Conservation (phyloP, 2,888 invertebrate species). For the Imbricaverruca yamaguchii region DNA sequence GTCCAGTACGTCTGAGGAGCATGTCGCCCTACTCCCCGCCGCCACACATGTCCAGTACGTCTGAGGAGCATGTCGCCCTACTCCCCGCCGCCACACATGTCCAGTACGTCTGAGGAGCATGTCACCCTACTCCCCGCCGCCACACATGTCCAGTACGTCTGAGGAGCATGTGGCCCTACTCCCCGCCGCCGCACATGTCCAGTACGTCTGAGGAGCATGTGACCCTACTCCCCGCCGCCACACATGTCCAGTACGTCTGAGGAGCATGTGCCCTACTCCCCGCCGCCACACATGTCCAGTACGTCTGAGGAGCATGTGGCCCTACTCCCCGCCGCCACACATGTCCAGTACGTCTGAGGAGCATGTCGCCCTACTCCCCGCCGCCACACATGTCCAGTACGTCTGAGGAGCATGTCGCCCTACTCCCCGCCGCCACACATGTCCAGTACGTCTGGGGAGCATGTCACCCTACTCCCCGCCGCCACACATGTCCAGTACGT, state of each 20-base stretch:
- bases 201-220: conserved; percentile 61
- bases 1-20: conserved; percentile 61
- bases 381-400: conserved; percentile 85
- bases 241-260: conserved; percentile 69
- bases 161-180: conserved; percentile 74
- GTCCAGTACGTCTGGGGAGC: conserved; percentile 61
- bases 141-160: conserved; percentile 73
- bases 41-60: conserved; percentile 77
- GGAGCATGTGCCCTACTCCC: conserved; percentile 77
- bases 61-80: conserved; percentile 71
- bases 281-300: conserved; percentile 88
- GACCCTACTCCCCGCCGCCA: conserved; percentile 81
- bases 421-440: conserved; percentile 86
- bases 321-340: conserved; percentile 82
- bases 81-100: conserved; percentile 85
- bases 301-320: conserved; percentile 61
- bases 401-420: conserved; percentile 64
- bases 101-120: conserved; percentile 60
- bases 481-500: conserved; percentile 77
- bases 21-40: conserved; percentile 85
- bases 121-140: conserved; percentile 83
- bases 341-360: conserved; percentile 65
- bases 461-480: conserved; percentile 85
- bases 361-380: conserved; percentile 81
- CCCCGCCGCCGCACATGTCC: conserved; percentile 87